These are phyloP conservation scores for Heteractis magnifica DNA, from an alignment of 92 coral and sea anemone species.

Conservation along the genomic window DNA sequence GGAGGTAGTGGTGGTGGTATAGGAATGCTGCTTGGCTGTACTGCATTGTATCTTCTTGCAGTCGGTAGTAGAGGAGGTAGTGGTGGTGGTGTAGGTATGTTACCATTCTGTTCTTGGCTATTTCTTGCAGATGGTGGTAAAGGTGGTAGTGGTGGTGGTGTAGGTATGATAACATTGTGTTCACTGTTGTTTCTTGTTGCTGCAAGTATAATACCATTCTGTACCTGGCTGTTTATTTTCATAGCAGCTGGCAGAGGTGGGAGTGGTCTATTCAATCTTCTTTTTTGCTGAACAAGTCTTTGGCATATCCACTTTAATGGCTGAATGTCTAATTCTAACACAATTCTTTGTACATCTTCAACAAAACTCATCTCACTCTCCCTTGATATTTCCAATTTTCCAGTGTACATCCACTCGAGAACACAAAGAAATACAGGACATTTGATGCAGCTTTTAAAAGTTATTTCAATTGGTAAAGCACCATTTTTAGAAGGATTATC, in stretches of 20 bases:
- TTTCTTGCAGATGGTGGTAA: background rate
- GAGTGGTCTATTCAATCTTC: background rate
- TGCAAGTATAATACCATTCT: background rate
- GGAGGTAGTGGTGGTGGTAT: slow-evolving; percentile 17
- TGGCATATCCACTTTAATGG: slow-evolving; percentile 28
- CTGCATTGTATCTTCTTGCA: background rate
- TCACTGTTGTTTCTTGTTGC: too few species aligned
- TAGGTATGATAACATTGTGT: background rate
- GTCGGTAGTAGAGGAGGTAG: slow-evolving; percentile 11
- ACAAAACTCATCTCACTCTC: slow-evolving; percentile 30
- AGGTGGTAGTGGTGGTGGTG: background rate
- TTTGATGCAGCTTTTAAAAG: slow-evolving; percentile 41
- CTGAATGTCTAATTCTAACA: slow-evolving; percentile 33
- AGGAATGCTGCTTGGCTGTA: background rate
- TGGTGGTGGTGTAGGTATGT: slow-evolving; percentile 27
- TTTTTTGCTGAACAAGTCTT: background rate
- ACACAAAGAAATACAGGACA: slow-evolving; percentile 29
- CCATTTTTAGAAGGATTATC: background rate
- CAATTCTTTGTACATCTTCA: slow-evolving; percentile 33
- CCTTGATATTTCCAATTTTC: slow-evolving; percentile 15
- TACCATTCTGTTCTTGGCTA: background rate
- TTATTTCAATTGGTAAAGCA: slow-evolving; percentile 17
- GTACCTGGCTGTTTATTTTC: background rate
- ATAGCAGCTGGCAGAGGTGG: background rate
- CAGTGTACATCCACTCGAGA: slow-evolving; percentile 60